Percentiles rank a stretch among this genome's conserved stretches.
These are phyloP conservation scores for Schizaphis graminum DNA, from an alignment of 2,888 invertebrate species.

Conservation along the genomic window DNA sequence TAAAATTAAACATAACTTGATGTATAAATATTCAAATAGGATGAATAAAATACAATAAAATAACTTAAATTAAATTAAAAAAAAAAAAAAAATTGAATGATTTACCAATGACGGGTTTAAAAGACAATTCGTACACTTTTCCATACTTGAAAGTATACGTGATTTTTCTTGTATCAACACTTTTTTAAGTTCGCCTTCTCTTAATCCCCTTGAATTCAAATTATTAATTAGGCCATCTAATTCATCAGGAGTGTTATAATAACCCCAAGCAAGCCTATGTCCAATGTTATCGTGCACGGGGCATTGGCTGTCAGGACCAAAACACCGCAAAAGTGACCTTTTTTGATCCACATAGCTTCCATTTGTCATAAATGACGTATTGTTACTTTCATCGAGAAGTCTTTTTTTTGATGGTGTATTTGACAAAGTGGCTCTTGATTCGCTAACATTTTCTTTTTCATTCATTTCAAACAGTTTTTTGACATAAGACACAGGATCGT, in stretches of 20 bases:
- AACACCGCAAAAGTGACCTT: constrained; percentile 76
- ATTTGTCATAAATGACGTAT: constrained; percentile 45
- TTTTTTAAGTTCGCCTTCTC: constrained; percentile 84
- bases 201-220: constrained; percentile 85
- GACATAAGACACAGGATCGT: constrained; percentile 76
- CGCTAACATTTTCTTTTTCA: constrained; percentile 78
- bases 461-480: constrained; percentile 74
- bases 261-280: constrained; percentile 77
- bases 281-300: constrained; percentile 76
- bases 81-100: background rate
- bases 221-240: constrained; percentile 80
- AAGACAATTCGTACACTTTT: constrained; percentile 72
- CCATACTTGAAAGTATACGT: constrained; percentile 72
- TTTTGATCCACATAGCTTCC: constrained; percentile 53
- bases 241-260: constrained; percentile 80
- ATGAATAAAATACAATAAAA: too few relatives aligned
- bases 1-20: background rate
- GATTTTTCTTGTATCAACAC: constrained; percentile 77
- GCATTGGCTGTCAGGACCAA: constrained; percentile 79
- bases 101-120: constrained; percentile 68
- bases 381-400: constrained; percentile 23
- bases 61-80: background rate
- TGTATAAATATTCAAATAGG: background rate
- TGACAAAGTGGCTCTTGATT: constrained; percentile 73
- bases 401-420: constrained; percentile 65